These are phyloP conservation scores for Ichneumon xanthorius DNA, from an alignment of 2,888 invertebrate genomes.

Conservation along the genomic window DNA sequence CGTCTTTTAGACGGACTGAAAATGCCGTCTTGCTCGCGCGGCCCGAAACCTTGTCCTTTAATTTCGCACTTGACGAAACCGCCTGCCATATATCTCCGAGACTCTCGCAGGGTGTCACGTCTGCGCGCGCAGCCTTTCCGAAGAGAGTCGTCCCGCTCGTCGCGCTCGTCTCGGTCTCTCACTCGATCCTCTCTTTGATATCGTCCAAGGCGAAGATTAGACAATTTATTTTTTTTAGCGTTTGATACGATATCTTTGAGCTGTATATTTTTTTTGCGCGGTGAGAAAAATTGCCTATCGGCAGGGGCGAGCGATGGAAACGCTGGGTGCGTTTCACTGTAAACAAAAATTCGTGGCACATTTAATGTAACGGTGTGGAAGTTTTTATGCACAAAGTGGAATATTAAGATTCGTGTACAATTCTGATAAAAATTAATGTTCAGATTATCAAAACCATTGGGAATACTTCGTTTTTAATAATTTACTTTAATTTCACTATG, in stretches of 20 bases:
- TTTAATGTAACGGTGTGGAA: too few species aligned
- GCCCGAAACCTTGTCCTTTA: conserved; percentile 18
- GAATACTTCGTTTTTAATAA: too few species aligned
- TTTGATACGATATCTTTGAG: conserved; percentile 37
- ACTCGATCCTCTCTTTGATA: not conserved
- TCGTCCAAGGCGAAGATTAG: not conserved
- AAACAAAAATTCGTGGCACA: not conserved
- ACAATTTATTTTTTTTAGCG: conserved; percentile 19
- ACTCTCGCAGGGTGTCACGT: not conserved
- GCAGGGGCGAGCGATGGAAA: not conserved
- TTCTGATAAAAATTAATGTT: too few species aligned
- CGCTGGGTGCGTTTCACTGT: not conserved
- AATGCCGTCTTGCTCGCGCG: not conserved
- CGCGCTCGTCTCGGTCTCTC: not conserved
- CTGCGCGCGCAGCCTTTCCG: not conserved
- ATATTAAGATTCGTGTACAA: too few species aligned
- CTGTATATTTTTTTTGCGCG: not conserved
- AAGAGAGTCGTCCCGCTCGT: not conserved
- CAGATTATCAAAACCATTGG: too few species aligned
- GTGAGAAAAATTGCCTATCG: not conserved
- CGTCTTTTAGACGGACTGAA: conserved; percentile 23
- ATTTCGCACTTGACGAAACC: conserved; percentile 17
- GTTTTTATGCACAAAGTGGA: too few species aligned
- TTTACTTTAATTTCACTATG: too few species aligned
- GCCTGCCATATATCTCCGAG: not conserved